These are phyloP conservation scores for Thalassophryne amazonica DNA, from an alignment of 2,797 vertebrate genomes.

Conservation along the genomic window DNA sequence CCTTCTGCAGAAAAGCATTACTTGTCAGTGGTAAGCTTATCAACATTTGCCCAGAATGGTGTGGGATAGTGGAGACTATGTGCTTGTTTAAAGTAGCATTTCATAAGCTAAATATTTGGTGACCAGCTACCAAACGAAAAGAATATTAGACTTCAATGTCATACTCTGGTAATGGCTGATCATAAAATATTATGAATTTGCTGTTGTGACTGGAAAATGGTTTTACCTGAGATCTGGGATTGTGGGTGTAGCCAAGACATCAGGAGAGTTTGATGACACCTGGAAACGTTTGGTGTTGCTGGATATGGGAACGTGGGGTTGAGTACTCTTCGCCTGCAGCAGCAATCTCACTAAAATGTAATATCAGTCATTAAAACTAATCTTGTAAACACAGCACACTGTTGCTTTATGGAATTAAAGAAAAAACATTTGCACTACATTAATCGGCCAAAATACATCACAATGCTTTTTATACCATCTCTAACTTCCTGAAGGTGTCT, in stretches of 20 bases:
- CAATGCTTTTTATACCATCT: constrained; percentile 79
- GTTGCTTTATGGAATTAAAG: background rate
- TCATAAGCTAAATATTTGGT: too few species aligned
- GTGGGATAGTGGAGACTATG: too few species aligned
- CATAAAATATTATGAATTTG: too few species aligned
- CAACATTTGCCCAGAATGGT: too few species aligned
- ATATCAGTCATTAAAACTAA: background rate
- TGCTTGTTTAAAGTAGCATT: too few species aligned
- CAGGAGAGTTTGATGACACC: constrained; percentile 75
- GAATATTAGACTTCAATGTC: too few species aligned
- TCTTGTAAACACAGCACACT: background rate
- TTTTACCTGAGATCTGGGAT: constrained; percentile 76
- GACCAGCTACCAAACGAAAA: too few species aligned
- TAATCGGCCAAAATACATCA: background rate
- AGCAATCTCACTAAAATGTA: constrained; percentile 79
- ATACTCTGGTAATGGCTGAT: too few species aligned
- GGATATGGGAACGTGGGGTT: constrained; percentile 82
- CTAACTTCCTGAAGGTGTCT: constrained; percentile 88
- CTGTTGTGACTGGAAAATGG: background rate
- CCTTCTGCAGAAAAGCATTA: too few species aligned
- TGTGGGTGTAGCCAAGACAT: constrained; percentile 57
- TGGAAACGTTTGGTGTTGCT: constrained; percentile 88
- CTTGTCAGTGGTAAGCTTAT: too few species aligned
- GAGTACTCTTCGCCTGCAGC: constrained; percentile 83
- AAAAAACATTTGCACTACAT: background rate